These are phyloP conservation scores for Sebastes diaconus DNA, from an alignment of 2,797 vertebrate species.

Conservation along the genomic window DNA sequence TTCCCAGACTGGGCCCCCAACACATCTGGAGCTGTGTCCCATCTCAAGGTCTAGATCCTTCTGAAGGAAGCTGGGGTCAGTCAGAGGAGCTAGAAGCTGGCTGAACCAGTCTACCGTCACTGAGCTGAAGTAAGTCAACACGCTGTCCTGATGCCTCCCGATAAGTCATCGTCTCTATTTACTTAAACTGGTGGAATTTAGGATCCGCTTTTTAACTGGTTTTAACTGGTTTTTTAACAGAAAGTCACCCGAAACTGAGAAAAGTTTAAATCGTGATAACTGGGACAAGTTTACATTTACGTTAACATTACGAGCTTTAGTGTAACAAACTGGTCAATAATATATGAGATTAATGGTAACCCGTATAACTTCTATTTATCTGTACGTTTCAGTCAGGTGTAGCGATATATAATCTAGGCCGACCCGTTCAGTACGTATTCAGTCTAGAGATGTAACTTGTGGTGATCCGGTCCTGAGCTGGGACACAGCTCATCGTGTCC, in stretches of 20 bases:
- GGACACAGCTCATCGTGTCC: conserved; percentile 45
- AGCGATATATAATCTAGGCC: not conserved
- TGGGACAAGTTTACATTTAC: too few relatives aligned
- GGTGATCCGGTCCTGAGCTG: conserved; percentile 30
- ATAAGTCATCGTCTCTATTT: not conserved
- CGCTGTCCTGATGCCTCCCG: not conserved
- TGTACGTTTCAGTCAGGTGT: not conserved
- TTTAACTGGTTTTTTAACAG: not conserved
- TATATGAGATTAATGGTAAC: not conserved
- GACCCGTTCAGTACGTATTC: not conserved
- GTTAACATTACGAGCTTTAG: too few relatives aligned
- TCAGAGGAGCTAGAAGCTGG: not conserved
- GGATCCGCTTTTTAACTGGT: not conserved
- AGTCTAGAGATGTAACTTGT: not conserved
- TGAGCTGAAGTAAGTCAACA: conserved; percentile 1
- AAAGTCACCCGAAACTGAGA: not conserved
- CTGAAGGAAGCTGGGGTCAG: not conserved
- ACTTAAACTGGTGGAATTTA: not conserved
- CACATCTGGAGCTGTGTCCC: conserved; percentile 46
- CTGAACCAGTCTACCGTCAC: not conserved
- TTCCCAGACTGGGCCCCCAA: conserved; percentile 41
- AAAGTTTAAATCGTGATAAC: too few relatives aligned
- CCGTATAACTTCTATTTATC: not conserved
- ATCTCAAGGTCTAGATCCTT: conserved; percentile 36
- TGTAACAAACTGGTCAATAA: not conserved